Evolutionary conservation across 1,140 invertebrate genomes (phyloP).

Genomic region (Idris sp.): DNA sequence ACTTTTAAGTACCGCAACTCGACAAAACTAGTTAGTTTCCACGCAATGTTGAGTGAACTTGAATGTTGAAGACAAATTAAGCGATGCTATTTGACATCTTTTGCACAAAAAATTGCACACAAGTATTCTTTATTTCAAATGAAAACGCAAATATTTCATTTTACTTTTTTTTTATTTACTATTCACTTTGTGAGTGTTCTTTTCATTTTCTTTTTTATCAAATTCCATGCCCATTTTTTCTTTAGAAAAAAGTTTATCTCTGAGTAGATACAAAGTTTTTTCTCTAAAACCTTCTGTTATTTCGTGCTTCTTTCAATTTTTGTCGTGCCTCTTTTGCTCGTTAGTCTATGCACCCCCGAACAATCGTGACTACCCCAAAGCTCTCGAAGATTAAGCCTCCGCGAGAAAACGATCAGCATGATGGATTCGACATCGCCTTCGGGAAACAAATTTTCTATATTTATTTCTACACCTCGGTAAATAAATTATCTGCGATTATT

Average conservation of each 20-base stretch:
- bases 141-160: conserved; percentile 22
- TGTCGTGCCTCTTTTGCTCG: no score
- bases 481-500: no score
- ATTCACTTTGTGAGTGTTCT: no score
- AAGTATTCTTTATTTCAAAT: conserved; percentile 15
- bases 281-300: no score
- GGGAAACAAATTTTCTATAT: conserved; percentile 15
- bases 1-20: conserved; percentile 48
- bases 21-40: conserved; percentile 55
- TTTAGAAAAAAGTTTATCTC: no score
- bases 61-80: conserved; percentile 43
- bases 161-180: no score
- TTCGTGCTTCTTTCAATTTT: no score
- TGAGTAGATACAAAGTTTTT: no score
- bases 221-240: no score
- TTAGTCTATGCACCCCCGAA: conserved; percentile 16
- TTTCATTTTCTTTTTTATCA: no score
- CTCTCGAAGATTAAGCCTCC: conserved; percentile 31
- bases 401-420: conserved; percentile 27
- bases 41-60: conserved; percentile 40
- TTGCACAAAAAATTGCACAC: no score
- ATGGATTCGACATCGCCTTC: conserved; percentile 26
- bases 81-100: conserved; percentile 36
- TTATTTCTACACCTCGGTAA: no score
- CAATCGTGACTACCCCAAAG: conserved; percentile 38